These are phyloP conservation scores for Muschampia plurimacula DNA, from an alignment of 2,888 invertebrate genomes.

Conservation along the genomic window DNA sequence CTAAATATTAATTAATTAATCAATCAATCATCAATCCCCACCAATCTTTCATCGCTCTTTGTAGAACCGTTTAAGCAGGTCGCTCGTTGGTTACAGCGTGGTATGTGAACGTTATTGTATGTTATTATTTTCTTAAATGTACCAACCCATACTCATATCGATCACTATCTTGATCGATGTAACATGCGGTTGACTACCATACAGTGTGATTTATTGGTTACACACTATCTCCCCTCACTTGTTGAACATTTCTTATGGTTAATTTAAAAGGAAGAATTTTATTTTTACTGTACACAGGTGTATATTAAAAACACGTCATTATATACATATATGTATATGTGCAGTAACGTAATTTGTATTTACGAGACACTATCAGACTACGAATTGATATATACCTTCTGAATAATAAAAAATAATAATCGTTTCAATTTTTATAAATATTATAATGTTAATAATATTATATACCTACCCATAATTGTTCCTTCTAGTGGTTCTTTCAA, in stretches of 20 bases:
- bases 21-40: too few relatives aligned
- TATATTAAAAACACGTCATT: too few relatives aligned
- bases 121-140: not conserved
- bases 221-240: not conserved
- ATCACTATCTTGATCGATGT: conserved; percentile 8
- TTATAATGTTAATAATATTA: too few relatives aligned
- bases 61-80: not conserved
- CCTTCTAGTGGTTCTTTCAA: too few relatives aligned
- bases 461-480: too few relatives aligned
- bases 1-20: too few relatives aligned
- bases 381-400: too few relatives aligned
- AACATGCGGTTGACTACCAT: not conserved
- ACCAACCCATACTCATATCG: conserved; percentile 6
- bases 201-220: conserved; percentile 7
- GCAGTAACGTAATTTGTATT: too few relatives aligned
- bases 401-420: too few relatives aligned
- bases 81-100: not conserved
- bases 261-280: not conserved
- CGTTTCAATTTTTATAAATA: too few relatives aligned
- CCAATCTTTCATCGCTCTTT: not conserved
- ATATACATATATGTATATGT: too few relatives aligned
- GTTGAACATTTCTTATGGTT: not conserved
- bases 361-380: too few relatives aligned
- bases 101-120: conserved; percentile 3
- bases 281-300: not conserved